A percentile compares a stretch with the other conserved stretches of the same genome.
Evolutionary conservation across 2,113 vertebrate genomes (phyloP).

Genomic region (Columbina picui): DNA sequence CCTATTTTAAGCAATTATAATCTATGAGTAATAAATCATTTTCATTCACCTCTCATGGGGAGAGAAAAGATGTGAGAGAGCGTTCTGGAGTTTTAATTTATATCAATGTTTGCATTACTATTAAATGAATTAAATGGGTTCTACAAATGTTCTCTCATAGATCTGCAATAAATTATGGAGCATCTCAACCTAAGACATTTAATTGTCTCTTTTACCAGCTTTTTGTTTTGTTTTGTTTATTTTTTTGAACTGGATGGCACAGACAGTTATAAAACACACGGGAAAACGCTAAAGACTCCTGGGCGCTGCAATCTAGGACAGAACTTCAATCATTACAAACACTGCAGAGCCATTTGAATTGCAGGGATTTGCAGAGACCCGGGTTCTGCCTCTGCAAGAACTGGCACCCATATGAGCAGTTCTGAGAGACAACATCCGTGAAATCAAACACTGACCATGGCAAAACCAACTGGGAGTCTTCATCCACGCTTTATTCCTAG

Average conservation of each 20-base stretch:
- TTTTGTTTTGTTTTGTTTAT: not conserved
- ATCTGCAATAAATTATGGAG: conserved; percentile 61
- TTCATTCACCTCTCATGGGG: conserved; percentile 68
- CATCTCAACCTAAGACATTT: conserved; percentile 16
- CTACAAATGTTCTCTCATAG: conserved; percentile 23
- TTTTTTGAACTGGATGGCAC: not conserved
- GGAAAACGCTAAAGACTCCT: not conserved
- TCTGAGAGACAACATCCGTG: not conserved
- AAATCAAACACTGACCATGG: not conserved
- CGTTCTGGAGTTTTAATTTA: conserved; percentile 52
- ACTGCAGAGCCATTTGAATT: not conserved
- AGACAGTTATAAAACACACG: not conserved
- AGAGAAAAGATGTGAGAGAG: conserved; percentile 45
- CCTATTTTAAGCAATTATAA: conserved; percentile 80
- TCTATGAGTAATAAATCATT: conserved; percentile 74
- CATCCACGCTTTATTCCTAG: accelerated
- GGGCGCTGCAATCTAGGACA: not conserved
- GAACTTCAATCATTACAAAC: not conserved
- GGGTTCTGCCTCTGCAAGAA: not conserved
- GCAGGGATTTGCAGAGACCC: not conserved
- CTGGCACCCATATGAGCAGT: not conserved
- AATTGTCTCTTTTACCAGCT: conserved; percentile 43
- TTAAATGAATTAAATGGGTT: conserved; percentile 60
- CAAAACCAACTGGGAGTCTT: not conserved
- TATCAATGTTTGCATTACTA: conserved; percentile 65